Base-by-base conservation (phyloP, 2,888 invertebrate genomes). In the Napeogenes inachia region DNA sequence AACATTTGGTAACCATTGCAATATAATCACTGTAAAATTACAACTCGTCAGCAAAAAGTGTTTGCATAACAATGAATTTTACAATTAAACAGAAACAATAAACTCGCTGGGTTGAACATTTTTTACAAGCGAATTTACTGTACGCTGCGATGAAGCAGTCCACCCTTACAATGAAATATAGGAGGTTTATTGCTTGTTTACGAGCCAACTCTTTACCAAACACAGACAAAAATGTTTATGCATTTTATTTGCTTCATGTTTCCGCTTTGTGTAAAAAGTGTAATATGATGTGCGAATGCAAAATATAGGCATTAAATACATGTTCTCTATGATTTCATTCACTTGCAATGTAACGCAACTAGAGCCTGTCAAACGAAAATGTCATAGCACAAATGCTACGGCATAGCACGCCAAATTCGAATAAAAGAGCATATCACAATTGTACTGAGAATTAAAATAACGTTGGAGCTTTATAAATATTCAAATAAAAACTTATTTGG, bases 151-250 rank as follows among this genome's bases (percentile, higher is more conserved):
- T 70, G 63, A 67, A 71, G 70, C 65, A 68, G 68, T 73, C 71
- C 70, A 67, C 75, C 76, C 76, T 71, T 68, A 70, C 76, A 75
- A 73, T 80, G 79, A 82, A 77, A 81, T 78, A 79, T 75, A 77
- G 74, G 75, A 77, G 73, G 72, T 82, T 85, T 84, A 85, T 81
- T 77, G 75, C 78, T 81, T 82, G 85, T 84, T 85, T 84, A 84
- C 79, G 82, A 82, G 76, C 73, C 21, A 81, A 82, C 82, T 84
- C 82, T 82, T 81, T 80, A 79, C 78, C 70, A 68, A 76, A 76
- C 70, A 64, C 69, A 72, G 73, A 75, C 77, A 8, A 42, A 10
- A 71, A 72, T 80, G 73, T 75, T 78, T 78, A 73, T 77, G 70
- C 77, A 78, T 74, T 76, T 42, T 78, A 77, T 73, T 68, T 66